Base-by-base conservation (phyloP, 1,140 invertebrate species). In the Pectinophora gossypiella region DNA sequence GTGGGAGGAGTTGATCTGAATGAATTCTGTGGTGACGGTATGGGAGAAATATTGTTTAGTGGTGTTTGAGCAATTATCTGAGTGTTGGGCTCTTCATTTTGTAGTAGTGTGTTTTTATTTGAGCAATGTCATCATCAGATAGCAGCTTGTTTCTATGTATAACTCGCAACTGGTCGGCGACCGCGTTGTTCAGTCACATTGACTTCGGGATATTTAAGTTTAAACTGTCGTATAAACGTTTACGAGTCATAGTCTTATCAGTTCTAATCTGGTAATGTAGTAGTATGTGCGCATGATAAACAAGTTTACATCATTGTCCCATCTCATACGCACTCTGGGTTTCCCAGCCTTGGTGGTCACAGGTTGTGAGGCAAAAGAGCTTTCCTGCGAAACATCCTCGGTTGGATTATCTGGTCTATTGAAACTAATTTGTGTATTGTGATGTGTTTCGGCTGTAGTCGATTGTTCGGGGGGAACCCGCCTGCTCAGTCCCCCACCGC, bases 211-310 rank as follows among this genome's bases (percentile, higher is more conserved):
- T 59, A 64, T 46, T 64, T 15, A 19, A 5, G 7, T 32, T 3
- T 22, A 19, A 64, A 64, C 16, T 22, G 36, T 60, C 48, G 46
- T 59, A 36, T 3, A 65, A 16, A 13, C 36, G 23, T 44, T 59
- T 56, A 23, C 56, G 43, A 15, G 61, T 59, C 9, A 35, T 64
- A 9, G 62, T 64, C 47, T 40, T 23, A 10, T 63, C 59, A 1
- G 60, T 13, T 69, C 62, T 56, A 69, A 49, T 55, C 59, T 62
- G n/a, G 62, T 69, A 0, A 65, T 58, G 1, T 51, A 27, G 15
- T 56, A 52, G 21, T 62, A 65, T 1, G 59, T 68, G 12, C 53
- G 56, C 59, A 68, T 68, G 38, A 68, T 64, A 35, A 69, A 65
- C 20, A 42, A 32, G 36, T 69, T 69, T 15, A 61, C 38, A 15